Base-by-base conservation (phyloP, 2,113 vertebrate genomes). In the Hypomesus transpacificus region DNA sequence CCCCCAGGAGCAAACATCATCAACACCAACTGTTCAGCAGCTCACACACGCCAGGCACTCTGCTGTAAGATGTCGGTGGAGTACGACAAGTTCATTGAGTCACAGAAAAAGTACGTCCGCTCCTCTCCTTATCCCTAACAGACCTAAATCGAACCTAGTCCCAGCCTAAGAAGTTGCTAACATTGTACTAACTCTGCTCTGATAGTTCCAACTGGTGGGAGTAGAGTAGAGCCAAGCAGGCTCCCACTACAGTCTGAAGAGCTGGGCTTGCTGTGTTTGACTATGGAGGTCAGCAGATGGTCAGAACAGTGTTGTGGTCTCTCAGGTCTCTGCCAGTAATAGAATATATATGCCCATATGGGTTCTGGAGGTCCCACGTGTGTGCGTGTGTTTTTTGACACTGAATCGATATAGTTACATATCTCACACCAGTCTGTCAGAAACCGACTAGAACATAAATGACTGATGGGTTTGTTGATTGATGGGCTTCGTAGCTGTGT, bases 1-100 rank as follows among this genome's bases (percentile, higher is more conserved):
- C 78, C 28, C 5, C 0, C 78, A 98, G 97, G 95, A 4, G 84
- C 82, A 56, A 94, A 92, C 46, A 75, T 98, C 76, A 93, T 99
- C 91, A 98, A 99, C 89, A 99, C 97, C 24, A 99, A 99, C 88
- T 99, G 97, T 79, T 98, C 97, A 0, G 94, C 96, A 0, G 94
- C 94, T 59, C 96, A 97, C 81, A 98, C 94, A 0, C 94, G 97
- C 4, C 97, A 98, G 89, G 97, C 97, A 1, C 91, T 99, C 52
- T 98, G 96, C 88, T 99, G 97, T 88, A 99, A 99, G 92, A 99
- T 99, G 97, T 94, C 97, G 0, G 97, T 99, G 80, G 97, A 99
- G 75, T 99, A 99, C 0, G 97, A 99, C 87, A 96, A 95, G 79
- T 99, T 99, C 89, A 93, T 99, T 1, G 94, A 96, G 83, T 99